Conservation (phyloP, 2,888 invertebrate species). For the Lasius platythorax region DNA sequence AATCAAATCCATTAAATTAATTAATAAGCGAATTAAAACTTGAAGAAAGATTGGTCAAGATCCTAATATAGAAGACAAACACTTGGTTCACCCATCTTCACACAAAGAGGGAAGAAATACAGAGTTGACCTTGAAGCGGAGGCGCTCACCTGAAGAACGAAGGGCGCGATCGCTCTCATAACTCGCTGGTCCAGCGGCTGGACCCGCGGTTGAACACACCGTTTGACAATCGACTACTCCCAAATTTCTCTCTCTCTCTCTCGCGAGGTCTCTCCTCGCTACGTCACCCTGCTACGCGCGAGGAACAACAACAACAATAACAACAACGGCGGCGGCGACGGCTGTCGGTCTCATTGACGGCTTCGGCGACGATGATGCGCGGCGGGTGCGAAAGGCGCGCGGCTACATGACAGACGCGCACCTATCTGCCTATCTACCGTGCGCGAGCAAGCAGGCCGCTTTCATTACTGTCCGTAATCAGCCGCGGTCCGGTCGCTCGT, state of each 20-base stretch:
- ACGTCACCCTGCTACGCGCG: not conserved
- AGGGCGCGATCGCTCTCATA: constrained; percentile 72
- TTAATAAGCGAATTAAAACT: not conserved
- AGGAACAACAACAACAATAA: constrained; percentile 4
- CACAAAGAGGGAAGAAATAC: not conserved
- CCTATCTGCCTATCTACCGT: constrained; percentile 69
- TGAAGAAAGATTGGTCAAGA: not conserved
- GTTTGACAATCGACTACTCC: constrained; percentile 23
- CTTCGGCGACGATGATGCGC: constrained; percentile 14
- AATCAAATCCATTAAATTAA: constrained; percentile 3
- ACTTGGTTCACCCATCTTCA: constrained; percentile 10
- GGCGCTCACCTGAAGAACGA: constrained; percentile 74
- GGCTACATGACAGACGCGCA: constrained; percentile 78
- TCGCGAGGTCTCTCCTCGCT: not conserved
- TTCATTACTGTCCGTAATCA: constrained; percentile 83
- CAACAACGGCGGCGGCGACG: not conserved
- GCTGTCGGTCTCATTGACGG: constrained; percentile 64
- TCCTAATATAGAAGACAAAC: not conserved
- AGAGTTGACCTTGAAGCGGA: not conserved
- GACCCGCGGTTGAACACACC: constrained; percentile 46
- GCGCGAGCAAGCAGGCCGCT: constrained; percentile 81
- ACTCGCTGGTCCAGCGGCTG: constrained; percentile 64
- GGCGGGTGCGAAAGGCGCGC: not conserved
- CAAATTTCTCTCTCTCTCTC: not conserved
- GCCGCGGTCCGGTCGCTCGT: constrained; percentile 67